phyloP scores from a whole-genome alignment of 1,140 invertebrate species.

The Epicauta chinensis region DNA sequence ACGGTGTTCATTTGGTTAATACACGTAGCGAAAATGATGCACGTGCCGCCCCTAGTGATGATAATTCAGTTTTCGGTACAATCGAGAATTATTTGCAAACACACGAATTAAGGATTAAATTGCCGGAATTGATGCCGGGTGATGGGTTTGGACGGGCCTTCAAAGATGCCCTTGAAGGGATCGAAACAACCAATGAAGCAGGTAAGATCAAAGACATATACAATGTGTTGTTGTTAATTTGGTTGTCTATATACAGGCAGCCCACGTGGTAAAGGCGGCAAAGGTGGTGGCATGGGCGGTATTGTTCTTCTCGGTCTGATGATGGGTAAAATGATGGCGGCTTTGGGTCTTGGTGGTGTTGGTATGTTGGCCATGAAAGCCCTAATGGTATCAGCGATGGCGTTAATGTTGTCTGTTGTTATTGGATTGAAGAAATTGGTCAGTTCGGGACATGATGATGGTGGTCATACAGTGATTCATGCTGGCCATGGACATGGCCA shows the following conservation, averaged over 20 bases:
- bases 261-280: conserved; percentile 44
- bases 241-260: conserved; percentile 5
- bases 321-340: conserved; percentile 68
- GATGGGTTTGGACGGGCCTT: conserved; percentile 38
- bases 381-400: conserved; percentile 58
- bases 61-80: conserved; percentile 47
- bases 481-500: conserved; percentile 59
- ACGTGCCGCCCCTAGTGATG: conserved; percentile 46
- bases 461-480: conserved; percentile 60
- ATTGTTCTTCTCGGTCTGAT: conserved; percentile 60
- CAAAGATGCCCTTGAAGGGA: conserved; percentile 36
- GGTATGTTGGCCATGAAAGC: conserved; percentile 68
- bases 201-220: conserved; percentile 18
- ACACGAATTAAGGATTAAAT: conserved; percentile 62
- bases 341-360: conserved; percentile 62
- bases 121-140: conserved; percentile 54
- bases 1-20: conserved; percentile 56
- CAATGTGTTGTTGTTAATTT: background rate
- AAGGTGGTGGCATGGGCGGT: conserved; percentile 37
- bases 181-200: conserved; percentile 28
- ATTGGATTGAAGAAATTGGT: conserved; percentile 65
- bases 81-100: conserved; percentile 59
- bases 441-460: conserved; percentile 51
- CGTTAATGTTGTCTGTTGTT: conserved; percentile 64
- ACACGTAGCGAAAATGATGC: conserved; percentile 35